Conservation (phyloP, 2,888 invertebrate species). For the Criorhina ranunculi region DNA sequence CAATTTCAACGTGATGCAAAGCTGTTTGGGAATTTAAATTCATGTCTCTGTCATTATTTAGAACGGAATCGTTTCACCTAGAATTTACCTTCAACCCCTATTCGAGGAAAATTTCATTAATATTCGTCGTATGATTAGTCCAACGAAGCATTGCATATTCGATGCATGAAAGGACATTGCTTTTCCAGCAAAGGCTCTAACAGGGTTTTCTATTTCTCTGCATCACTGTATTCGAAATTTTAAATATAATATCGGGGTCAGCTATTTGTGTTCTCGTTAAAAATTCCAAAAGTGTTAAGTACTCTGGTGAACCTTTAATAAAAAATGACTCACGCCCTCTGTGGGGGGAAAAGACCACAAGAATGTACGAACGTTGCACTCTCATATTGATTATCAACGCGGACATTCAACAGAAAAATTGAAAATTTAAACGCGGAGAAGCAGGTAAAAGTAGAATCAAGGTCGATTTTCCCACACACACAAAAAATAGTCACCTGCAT, state of each 20-base stretch:
- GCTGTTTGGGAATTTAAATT: neutral
- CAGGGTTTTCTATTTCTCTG: too few relatives aligned
- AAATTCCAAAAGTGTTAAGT: conserved; percentile 2
- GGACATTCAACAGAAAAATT: conserved; percentile 32
- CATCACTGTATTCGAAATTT: neutral
- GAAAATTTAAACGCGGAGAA: conserved; percentile 19
- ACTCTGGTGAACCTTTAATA: conserved; percentile 7
- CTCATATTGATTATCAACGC: conserved; percentile 43
- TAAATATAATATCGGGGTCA: conserved; percentile 14
- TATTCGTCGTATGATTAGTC: too few relatives aligned
- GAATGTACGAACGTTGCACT: conserved; percentile 16
- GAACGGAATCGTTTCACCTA: too few relatives aligned
- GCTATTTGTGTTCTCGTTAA: conserved; percentile 20
- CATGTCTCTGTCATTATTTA: too few relatives aligned
- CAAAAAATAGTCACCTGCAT: conserved; percentile 43
- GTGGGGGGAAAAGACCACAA: neutral
- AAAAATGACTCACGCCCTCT: conserved; percentile 28
- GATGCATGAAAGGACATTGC: too few relatives aligned
- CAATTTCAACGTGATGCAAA: neutral
- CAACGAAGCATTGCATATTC: too few relatives aligned
- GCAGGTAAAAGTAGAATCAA: conserved; percentile 63
- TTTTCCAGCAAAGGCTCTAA: too few relatives aligned
- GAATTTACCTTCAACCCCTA: too few relatives aligned
- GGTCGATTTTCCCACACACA: conserved; percentile 36
- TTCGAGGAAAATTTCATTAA: too few relatives aligned